Conservation (phyloP, 2,113 vertebrate genomes). For the Motacilla tschutschensis region DNA sequence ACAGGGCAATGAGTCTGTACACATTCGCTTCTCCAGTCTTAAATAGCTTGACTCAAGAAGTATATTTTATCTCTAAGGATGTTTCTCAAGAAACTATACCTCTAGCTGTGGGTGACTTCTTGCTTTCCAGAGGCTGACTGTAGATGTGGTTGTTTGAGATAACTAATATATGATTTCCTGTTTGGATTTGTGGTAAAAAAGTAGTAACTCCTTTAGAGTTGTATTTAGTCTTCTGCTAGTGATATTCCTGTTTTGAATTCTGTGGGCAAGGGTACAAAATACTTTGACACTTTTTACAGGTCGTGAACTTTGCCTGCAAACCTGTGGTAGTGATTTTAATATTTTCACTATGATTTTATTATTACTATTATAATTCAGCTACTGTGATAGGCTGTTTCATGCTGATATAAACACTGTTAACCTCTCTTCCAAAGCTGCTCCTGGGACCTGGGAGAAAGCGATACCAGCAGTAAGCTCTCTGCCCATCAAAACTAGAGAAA, state of each 20-base stretch:
- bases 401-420: background rate
- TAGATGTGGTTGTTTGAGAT: slow-evolving; percentile 3
- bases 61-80: background rate
- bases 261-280: background rate
- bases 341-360: background rate
- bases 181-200: background rate
- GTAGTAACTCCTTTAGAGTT: background rate
- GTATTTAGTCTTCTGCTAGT: background rate
- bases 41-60: background rate
- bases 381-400: background rate
- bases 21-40: background rate
- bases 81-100: background rate
- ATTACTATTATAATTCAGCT: background rate
- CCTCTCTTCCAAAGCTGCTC: background rate
- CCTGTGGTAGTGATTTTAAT: background rate
- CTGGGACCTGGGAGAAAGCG: background rate
- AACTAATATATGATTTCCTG: slow-evolving; percentile 28
- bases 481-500: background rate
- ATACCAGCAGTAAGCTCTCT: background rate
- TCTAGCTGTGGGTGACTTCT: background rate
- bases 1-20: background rate
- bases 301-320: background rate
- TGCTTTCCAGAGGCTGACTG: background rate
- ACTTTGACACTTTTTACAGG: background rate
- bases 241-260: background rate